These are phyloP conservation scores for Rhorus exstirpatorius DNA, from an alignment of 2,888 invertebrate species.

Conservation along the genomic window DNA sequence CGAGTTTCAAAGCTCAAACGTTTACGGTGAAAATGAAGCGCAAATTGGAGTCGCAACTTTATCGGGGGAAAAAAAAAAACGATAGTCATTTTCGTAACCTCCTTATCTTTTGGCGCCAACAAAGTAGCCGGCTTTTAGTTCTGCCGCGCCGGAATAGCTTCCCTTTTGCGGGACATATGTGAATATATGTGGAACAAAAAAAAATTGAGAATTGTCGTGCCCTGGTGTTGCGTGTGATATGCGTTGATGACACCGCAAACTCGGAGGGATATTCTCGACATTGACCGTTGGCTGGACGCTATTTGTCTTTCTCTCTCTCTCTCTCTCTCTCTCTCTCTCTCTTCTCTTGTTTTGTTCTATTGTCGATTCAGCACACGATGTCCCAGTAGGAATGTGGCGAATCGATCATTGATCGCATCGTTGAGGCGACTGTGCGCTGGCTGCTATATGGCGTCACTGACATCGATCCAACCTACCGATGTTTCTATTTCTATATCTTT, in stretches of 20 bases:
- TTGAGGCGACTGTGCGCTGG: constrained; percentile 51
- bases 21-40: too few species aligned
- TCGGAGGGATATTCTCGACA: constrained; percentile 42
- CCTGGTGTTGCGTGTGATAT: constrained; percentile 6
- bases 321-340: neutral
- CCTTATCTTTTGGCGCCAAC: too few species aligned
- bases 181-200: too few species aligned
- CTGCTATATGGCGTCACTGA: constrained; percentile 45
- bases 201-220: neutral
- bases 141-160: too few species aligned
- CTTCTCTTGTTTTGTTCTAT: constrained; percentile 36
- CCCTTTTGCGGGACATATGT: too few species aligned
- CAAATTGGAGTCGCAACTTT: too few species aligned
- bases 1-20: too few species aligned
- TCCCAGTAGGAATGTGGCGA: constrained; percentile 73
- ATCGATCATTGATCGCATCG: constrained; percentile 75
- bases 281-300: constrained; percentile 46
- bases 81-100: too few species aligned
- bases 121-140: too few species aligned
- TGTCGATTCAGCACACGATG: constrained; percentile 73
- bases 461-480: constrained; percentile 6
- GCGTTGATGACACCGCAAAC: constrained; percentile 25
- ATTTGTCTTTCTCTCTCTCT: constrained; percentile 5
- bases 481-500: neutral
- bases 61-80: too few species aligned